Base-by-base conservation (phyloP, 2,888 invertebrate genomes). In the Cheilosia scutellata region DNA sequence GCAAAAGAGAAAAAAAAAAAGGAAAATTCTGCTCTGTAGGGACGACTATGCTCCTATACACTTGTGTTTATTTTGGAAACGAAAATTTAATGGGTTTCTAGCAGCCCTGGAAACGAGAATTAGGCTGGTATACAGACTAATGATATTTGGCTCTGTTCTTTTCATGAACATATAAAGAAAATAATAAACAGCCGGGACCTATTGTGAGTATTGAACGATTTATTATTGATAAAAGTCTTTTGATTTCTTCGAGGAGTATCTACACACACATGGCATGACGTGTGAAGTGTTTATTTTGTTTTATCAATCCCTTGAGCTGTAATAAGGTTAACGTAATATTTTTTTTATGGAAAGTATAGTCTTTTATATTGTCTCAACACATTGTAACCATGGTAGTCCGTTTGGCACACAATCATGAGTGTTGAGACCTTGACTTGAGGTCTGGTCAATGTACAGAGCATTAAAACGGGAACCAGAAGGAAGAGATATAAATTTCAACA, bases 161-260 rank as follows among this genome's bases (percentile, higher is more conserved):
- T 42, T 27, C n/a, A 7, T 44, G 13, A 5, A 57, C 13, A 9
- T 33, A 9, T 57, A 40, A 13, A 25, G 57, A 11, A 60, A 29
- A 60, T 44, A 60, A 60, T 44, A 60, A 60, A 60, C 60, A 60
- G 60, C 7, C 60, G 44, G 42, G 29, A 16, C 44, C n/a, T 29
- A 42, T 29, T 60, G 60, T 27, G n/a, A 42, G 42, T 42, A 60
- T 60, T 27, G 29, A 60, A 44, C 42, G 60, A 47, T 47, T 47
- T 47, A 42, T 29, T 60, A 29, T 16, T 60, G 60, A 42, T 29
- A 42, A 42, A 42, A 60, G 42, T 16, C 27, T 42, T 42, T 44
- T n/a, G 44, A 29, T 5, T 42, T 16, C 27, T 7, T 40, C 3
- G 13, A 4, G 6, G 27, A 7, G 16, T 20, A 20, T 2, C 6